Evolutionary conservation across 2,113 vertebrate species (phyloP).

Genomic region (Etheostoma spectabile): DNA sequence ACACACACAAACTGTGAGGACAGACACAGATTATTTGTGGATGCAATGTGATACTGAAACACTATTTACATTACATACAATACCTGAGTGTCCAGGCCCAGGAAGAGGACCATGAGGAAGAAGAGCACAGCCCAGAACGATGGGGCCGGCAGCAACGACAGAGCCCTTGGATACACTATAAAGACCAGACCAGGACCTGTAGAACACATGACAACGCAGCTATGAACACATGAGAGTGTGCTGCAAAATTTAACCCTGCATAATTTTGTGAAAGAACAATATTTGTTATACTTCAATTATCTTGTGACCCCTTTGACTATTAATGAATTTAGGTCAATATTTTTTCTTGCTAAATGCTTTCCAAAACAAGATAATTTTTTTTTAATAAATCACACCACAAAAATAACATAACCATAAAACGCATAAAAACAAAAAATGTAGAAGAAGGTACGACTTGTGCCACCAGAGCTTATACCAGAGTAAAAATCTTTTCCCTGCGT

Average conservation of each 20-base stretch:
- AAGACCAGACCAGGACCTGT: constrained; percentile 92
- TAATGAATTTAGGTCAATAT: not conserved
- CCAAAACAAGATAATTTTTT: not conserved
- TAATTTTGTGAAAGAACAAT: not conserved
- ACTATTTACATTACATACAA: not conserved
- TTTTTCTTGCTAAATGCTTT: not conserved
- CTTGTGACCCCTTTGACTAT: not conserved
- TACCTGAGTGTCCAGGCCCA: constrained; percentile 93
- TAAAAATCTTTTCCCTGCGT: not conserved
- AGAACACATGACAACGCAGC: not conserved
- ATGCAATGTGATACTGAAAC: no score
- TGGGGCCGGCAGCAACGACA: constrained; percentile 89
- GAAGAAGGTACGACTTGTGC: no score
- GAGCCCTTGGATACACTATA: constrained; percentile 88
- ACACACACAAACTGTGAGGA: constrained; percentile 90
- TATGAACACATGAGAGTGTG: not conserved
- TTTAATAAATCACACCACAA: no score
- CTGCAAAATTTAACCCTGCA: not conserved
- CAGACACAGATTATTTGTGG: not conserved
- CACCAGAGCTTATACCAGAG: no score
- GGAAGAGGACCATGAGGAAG: constrained; percentile 93
- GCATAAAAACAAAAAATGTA: no score
- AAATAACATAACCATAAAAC: no score
- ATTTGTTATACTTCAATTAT: not conserved
- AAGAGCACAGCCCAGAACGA: constrained; percentile 94